phyloP scores from a whole-genome alignment of 2,113 vertebrate genomes.

The Electrona antarctica region DNA sequence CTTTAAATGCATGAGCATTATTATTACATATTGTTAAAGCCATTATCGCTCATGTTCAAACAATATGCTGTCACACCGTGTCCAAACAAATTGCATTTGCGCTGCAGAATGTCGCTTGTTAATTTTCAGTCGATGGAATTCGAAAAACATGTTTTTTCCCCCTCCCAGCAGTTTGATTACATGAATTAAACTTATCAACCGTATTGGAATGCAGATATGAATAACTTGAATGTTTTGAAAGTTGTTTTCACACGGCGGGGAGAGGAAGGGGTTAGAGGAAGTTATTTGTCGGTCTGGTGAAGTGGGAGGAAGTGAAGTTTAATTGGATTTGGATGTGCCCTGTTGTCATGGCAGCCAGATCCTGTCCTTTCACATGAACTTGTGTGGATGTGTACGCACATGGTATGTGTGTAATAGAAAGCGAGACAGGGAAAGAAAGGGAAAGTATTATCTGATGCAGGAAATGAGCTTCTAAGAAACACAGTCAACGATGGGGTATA shows the following conservation, averaged over 20 bases:
- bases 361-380: conserved; percentile 63
- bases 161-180: conserved; percentile 34
- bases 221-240: conserved; percentile 61
- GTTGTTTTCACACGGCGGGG: conserved; percentile 62
- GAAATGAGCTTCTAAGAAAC: conserved; percentile 60
- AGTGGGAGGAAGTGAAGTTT: conserved; percentile 78
- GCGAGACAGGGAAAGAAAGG: conserved; percentile 21
- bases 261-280: conserved; percentile 56
- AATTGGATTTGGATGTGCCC: conserved; percentile 79
- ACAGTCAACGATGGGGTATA: conserved; percentile 45
- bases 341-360: conserved; percentile 80
- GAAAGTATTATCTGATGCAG: conserved; percentile 41
- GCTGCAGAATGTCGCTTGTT: conserved; percentile 27
- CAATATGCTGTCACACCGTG: conserved; percentile 1
- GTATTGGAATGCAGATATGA: conserved; percentile 51
- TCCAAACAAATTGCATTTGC: conserved; percentile 21
- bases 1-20: conserved; percentile 23
- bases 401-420: conserved; percentile 9
- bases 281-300: conserved; percentile 74
- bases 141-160: conserved; percentile 15
- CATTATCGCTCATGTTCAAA: conserved; percentile 18
- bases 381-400: conserved; percentile 14
- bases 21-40: conserved; percentile 13
- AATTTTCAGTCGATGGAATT: conserved; percentile 26
- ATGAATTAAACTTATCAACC: conserved; percentile 58